Evolutionary conservation across 2,113 vertebrate genomes (phyloP).

Genomic region (Sorex araneus): DNA sequence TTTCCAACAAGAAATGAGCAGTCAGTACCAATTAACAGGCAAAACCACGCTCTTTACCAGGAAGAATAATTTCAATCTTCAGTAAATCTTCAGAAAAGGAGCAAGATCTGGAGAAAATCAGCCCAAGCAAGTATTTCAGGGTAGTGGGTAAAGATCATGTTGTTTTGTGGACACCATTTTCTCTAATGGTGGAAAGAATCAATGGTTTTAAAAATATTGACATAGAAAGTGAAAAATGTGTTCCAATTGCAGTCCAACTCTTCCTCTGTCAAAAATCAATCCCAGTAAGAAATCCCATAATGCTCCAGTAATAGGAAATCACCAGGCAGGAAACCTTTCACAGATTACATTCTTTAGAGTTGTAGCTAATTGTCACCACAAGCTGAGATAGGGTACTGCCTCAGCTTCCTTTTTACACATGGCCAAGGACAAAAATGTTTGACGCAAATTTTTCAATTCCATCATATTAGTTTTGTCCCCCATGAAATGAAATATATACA

Average conservation of each 20-base stretch:
- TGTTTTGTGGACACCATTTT: slow-evolving; percentile 31
- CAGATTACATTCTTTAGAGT: not conserved
- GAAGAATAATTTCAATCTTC: slow-evolving; percentile 57
- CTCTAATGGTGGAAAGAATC: slow-evolving; percentile 38
- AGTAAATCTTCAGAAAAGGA: slow-evolving; percentile 49
- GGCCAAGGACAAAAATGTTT: not conserved
- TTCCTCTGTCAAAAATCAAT: slow-evolving; percentile 59
- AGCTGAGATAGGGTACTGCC: too few relatives aligned
- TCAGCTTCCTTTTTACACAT: not conserved
- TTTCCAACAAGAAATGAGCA: not conserved
- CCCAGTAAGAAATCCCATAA: slow-evolving; percentile 48
- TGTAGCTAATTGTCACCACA: not conserved
- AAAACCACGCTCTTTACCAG: not conserved
- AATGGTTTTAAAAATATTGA: slow-evolving; percentile 63
- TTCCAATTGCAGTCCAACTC: slow-evolving; percentile 46
- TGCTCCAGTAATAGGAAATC: not conserved
- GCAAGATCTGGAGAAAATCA: slow-evolving; percentile 47
- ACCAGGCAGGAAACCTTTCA: slow-evolving; percentile 4
- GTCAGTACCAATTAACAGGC: not conserved
- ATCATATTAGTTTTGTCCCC: not conserved
- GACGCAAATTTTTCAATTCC: not conserved
- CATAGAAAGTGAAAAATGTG: slow-evolving; percentile 45
- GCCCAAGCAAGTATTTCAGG: slow-evolving; percentile 8
- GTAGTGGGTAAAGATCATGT: slow-evolving; percentile 18
- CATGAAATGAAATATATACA: not conserved